phyloP scores from a whole-genome alignment of 2,797 vertebrate genomes.

The Acanthopagrus latus region DNA sequence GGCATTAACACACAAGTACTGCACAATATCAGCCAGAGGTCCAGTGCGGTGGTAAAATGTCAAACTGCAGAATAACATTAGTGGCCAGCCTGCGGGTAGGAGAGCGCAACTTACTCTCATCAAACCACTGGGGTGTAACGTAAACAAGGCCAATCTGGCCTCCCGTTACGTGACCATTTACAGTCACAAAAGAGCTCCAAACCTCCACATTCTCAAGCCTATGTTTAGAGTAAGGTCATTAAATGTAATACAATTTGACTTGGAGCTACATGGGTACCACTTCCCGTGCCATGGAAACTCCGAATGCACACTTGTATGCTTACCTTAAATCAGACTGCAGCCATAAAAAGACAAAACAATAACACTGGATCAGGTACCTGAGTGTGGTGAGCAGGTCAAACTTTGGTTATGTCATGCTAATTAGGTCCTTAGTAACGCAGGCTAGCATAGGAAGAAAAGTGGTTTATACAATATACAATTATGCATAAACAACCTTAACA shows the following conservation, averaged over 20 bases:
- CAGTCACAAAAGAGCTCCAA: constrained; percentile 65
- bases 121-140: constrained; percentile 67
- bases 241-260: constrained; percentile 28
- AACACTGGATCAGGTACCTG: neutral
- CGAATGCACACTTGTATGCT: neutral
- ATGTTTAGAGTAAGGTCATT: constrained; percentile 54
- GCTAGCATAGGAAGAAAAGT: neutral
- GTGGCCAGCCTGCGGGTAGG: constrained; percentile 32
- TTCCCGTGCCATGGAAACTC: constrained; percentile 4
- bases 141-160: constrained; percentile 70
- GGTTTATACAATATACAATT: neutral
- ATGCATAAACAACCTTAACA: constrained; percentile 16
- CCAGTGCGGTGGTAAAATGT: constrained; percentile 31
- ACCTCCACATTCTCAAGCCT: constrained; percentile 50
- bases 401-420: constrained; percentile 5
- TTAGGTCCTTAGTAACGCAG: neutral
- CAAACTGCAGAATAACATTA: constrained; percentile 50
- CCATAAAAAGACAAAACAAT: constrained; percentile 11
- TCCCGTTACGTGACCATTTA: constrained; percentile 74
- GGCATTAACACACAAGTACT: constrained; percentile 4
- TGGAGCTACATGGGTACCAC: neutral
- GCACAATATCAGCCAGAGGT: constrained; percentile 10
- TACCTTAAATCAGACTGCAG: constrained; percentile 5
- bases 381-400: constrained; percentile 11
- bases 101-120: constrained; percentile 54